Evolutionary conservation across 37 sponge, comb jelly and placozoan species (phyloP).

Genomic region (Chondrosia reniformis): DNA sequence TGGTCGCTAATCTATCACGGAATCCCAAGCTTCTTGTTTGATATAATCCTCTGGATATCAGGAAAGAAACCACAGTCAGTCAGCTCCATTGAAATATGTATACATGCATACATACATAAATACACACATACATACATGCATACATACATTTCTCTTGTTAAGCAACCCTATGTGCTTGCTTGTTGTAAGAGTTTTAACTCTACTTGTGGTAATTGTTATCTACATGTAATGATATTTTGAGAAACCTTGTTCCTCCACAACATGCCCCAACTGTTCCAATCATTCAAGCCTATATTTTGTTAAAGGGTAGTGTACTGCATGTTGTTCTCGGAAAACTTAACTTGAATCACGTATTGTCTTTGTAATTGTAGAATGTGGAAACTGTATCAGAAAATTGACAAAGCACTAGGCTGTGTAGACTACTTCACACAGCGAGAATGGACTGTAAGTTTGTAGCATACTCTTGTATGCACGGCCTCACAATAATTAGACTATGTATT

Average conservation of each 20-base stretch:
- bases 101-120: neutral
- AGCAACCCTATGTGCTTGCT: neutral
- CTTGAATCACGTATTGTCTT: neutral
- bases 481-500: too few relatives aligned
- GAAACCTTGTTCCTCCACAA: too few relatives aligned
- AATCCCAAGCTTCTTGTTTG: slow-evolving; percentile 70
- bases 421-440: slow-evolving; percentile 51
- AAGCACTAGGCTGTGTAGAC: slow-evolving; percentile 35
- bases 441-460: slow-evolving; percentile 65
- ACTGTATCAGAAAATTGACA: slow-evolving; percentile 42
- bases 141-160: neutral
- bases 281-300: too few relatives aligned
- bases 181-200: too few relatives aligned
- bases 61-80: slow-evolving; percentile 70
- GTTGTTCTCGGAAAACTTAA: too few relatives aligned
- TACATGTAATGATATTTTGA: too few relatives aligned
- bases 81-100: too few relatives aligned
- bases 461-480: too few relatives aligned
- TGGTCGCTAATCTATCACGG: slow-evolving; percentile 64
- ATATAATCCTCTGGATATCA: slow-evolving; percentile 34
- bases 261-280: too few relatives aligned
- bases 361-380: slow-evolving; percentile 30
- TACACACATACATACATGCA: neutral
- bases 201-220: too few relatives aligned
- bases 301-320: too few relatives aligned